phyloP scores from a whole-genome alignment of 2,797 vertebrate genomes.

The Heterohyrax brucei region DNA sequence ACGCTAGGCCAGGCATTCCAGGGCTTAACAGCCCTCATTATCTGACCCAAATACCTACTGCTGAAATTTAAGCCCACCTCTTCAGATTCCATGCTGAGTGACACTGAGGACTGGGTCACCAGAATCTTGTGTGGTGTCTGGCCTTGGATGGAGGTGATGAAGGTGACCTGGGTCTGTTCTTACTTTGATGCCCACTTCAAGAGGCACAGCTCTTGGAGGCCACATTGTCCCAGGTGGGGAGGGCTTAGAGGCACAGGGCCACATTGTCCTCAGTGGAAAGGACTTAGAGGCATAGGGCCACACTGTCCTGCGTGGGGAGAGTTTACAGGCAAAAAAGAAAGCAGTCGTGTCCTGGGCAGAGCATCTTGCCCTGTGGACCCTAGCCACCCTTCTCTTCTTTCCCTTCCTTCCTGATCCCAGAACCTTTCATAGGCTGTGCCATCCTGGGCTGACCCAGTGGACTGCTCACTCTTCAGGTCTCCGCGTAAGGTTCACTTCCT shows the following conservation, averaged over 20 bases:
- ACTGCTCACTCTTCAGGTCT: not conserved
- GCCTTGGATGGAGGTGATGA: fast-evolving
- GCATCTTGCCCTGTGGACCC: too few relatives aligned
- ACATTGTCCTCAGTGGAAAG: fast-evolving
- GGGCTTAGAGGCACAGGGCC: fast-evolving
- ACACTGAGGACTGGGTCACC: fast-evolving
- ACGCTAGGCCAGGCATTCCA: not conserved
- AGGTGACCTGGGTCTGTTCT: not conserved
- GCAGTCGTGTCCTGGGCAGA: fast-evolving
- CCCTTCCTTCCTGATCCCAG: not conserved
- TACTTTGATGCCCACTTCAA: not conserved
- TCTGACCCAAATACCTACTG: conserved; percentile 80
- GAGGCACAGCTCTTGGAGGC: not conserved
- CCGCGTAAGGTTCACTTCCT: not conserved
- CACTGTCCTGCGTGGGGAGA: fast-evolving
- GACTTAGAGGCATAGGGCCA: fast-evolving
- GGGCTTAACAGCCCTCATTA: conserved; percentile 66
- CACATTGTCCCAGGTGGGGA: fast-evolving
- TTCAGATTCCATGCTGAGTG: not conserved
- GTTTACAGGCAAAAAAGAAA: not conserved
- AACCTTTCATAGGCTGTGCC: not conserved
- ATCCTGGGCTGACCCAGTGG: not conserved
- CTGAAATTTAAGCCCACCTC: conserved; percentile 35
- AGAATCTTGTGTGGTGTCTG: fast-evolving
- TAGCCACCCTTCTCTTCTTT: not conserved